A percentile compares a stretch with the other conserved stretches of the same genome.
Conservation (phyloP, 2,888 invertebrate genomes). For the Ophioninae sp. region DNA sequence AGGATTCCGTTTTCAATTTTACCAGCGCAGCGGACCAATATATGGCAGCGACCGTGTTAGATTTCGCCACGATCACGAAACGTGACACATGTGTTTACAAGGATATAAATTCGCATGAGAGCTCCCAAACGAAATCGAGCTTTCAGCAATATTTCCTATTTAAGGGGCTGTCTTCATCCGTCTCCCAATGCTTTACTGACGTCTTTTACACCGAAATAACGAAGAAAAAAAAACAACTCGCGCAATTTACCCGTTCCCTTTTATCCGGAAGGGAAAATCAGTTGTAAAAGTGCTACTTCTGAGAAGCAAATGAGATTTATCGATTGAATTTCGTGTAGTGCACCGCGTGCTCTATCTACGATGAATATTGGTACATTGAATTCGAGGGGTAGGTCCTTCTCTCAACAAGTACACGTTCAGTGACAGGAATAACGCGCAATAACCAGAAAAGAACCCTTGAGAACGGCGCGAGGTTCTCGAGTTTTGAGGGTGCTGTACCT, state of each 20-base stretch:
- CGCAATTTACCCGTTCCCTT: not conserved
- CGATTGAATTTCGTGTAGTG: too few species aligned
- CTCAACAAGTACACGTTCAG: constrained; percentile 4
- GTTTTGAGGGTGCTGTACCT: not conserved
- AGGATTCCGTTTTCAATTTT: constrained; percentile 59
- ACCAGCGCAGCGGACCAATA: constrained; percentile 11
- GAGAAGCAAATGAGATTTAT: constrained; percentile 1
- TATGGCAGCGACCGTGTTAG: not conserved
- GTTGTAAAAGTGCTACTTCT: not conserved
- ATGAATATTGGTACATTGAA: constrained; percentile 37
- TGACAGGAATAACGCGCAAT: constrained; percentile 22
- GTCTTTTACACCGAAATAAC: not conserved
- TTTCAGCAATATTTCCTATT: not conserved
- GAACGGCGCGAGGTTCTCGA: not conserved
- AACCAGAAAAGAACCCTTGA: constrained; percentile 29
- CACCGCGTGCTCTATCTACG: not conserved
- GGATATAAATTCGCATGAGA: constrained; percentile 2
- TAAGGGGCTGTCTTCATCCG: not conserved
- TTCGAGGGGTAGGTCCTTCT: not conserved
- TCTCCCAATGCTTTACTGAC: not conserved
- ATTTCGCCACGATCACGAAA: constrained; percentile 34
- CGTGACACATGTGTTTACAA: constrained; percentile 27
- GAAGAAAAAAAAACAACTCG: not conserved
- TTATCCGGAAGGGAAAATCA: not conserved
- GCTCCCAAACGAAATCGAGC: not conserved